Base-by-base conservation (phyloP, 2,888 invertebrate species). In the Orthosia gracilis region DNA sequence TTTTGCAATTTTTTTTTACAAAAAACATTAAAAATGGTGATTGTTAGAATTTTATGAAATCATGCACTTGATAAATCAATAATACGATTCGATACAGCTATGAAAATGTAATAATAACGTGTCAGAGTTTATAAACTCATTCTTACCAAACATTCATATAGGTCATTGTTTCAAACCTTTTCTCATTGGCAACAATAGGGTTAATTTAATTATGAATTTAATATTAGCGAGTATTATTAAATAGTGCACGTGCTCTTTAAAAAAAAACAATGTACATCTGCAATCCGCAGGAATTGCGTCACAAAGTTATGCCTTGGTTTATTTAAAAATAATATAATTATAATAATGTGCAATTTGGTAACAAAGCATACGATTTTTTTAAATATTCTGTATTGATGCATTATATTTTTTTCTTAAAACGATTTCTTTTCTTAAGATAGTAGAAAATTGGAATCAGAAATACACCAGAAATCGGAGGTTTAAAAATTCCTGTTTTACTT, bases 121-220 rank as follows among this genome's bases (percentile, higher is more conserved):
- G 21, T 17, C 17, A 2, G 18, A 80, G 81, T 82, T 84, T 82
- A 84, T 80, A 84, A 80, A 81, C 80, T 55, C 23, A 64, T 54
- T 31, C 47, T 21, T 21, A 57, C 68, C n/a, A 62, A 61, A 76
- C 21, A 61, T 15, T n/a, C 58, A 64, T 58, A 50, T 61, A 65
- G 47, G 7, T 71, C 79, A 78, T 80, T 80, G 83, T 80, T 58
- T 68, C 71, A 72, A 65, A 61, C 31, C 17, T 23, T 65, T 69
- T 68, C 68, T 40, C 66, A 69, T 67, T 13, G 64, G 47, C 31
- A 55, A 82, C 75, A 82, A 84, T 71, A 69, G 47, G 12, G 21
- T 58, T 57, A 65, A 21, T 64, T 61, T 67, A 73, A 73, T 59
- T 59, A 68, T 68, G 40, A 47, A 64, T 49, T 52, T 69, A n/a